Evolutionary conservation across 2,888 invertebrate species (phyloP).

Genomic region (Tubulanus polymorphus): DNA sequence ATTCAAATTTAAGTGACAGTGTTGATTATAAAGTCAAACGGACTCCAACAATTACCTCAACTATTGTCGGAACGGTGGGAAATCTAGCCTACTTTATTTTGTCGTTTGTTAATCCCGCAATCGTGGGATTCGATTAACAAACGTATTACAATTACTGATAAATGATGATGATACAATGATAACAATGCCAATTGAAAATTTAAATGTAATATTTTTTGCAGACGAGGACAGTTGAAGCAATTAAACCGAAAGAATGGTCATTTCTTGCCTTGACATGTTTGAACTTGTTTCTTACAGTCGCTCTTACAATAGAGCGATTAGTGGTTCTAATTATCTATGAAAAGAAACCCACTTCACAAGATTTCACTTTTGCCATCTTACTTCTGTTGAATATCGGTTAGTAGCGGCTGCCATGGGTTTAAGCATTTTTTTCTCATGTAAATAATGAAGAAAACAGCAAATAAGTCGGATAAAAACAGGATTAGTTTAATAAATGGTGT

Average conservation of each 20-base stretch:
- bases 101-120: too few species aligned
- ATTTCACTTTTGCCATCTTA: constrained; percentile 43
- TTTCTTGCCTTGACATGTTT: constrained; percentile 34
- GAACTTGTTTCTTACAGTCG: constrained; percentile 36
- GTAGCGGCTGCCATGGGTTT: constrained; percentile 5
- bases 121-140: too few species aligned
- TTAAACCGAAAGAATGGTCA: constrained; percentile 31
- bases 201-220: too few species aligned
- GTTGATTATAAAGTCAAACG: too few species aligned
- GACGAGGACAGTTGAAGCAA: constrained; percentile 36
- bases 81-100: too few species aligned
- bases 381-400: constrained; percentile 44
- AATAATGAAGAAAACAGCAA: neutral
- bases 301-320: constrained; percentile 33
- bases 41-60: too few species aligned
- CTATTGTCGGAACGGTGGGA: too few species aligned
- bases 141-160: too few species aligned
- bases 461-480: neutral
- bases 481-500: neutral
- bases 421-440: neutral
- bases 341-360: constrained; percentile 23
- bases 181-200: too few species aligned
- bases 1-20: too few species aligned
- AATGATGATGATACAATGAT: too few species aligned
- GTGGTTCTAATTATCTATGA: constrained; percentile 25